These are phyloP conservation scores for Xiphorhynchus erythropygius DNA, from an alignment of 2,797 vertebrate genomes.

Conservation along the genomic window DNA sequence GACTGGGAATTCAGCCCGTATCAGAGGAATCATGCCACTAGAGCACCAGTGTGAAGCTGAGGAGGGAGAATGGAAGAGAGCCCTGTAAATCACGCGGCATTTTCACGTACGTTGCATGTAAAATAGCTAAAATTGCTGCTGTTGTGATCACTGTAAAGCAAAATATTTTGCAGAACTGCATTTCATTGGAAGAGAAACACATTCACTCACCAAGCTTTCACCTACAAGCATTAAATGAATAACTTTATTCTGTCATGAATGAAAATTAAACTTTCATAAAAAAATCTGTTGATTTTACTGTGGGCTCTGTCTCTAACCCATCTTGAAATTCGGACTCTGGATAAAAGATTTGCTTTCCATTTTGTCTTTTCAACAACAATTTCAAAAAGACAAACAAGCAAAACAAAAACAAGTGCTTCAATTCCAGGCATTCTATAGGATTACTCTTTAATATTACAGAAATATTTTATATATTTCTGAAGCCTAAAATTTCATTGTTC, in stretches of 20 bases:
- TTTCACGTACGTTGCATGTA: neutral
- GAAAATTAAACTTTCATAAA: constrained; percentile 16
- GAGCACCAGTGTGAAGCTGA: neutral
- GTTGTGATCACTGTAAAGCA: neutral
- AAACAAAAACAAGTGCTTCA: neutral
- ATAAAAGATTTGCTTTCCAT: neutral
- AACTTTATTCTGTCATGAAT: neutral
- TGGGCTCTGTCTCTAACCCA: neutral
- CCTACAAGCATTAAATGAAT: constrained; percentile 1
- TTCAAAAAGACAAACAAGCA: neutral
- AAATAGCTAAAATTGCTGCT: constrained; percentile 5
- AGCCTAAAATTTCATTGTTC: neutral
- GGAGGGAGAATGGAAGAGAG: neutral
- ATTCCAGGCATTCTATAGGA: neutral
- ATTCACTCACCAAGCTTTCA: neutral
- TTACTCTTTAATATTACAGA: neutral
- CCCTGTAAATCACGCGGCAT: neutral
- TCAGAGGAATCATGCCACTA: neutral
- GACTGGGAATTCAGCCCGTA: neutral
- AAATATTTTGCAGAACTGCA: constrained; percentile 1
- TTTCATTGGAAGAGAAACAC: neutral
- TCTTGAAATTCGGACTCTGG: neutral
- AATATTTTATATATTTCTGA: neutral
- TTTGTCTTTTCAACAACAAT: neutral
- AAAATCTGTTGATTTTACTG: neutral